Percentiles rank a stretch among this genome's conserved stretches.
Conservation (phyloP, 2,888 invertebrate genomes). For the Graphium colonna region DNA sequence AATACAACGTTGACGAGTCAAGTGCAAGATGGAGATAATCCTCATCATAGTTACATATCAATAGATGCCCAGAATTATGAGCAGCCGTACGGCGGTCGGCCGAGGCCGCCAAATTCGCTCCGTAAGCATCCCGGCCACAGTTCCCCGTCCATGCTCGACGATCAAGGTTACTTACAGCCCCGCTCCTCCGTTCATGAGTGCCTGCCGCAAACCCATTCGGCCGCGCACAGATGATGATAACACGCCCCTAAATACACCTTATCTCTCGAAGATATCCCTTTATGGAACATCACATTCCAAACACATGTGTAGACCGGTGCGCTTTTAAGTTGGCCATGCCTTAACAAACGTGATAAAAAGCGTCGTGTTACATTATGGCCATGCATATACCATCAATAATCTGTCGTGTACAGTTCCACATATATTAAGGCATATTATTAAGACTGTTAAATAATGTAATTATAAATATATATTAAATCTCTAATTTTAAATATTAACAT, state of each 20-base stretch:
- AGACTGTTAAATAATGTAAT: constrained; percentile 24
- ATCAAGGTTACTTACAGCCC: constrained; percentile 77
- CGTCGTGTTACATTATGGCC: constrained; percentile 53
- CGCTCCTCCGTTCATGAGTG: constrained; percentile 74
- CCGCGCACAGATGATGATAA: constrained; percentile 72
- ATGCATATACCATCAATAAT: constrained; percentile 41
- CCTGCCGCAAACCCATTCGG: constrained; percentile 73
- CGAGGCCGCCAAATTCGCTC: constrained; percentile 68
- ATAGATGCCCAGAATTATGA: constrained; percentile 81
- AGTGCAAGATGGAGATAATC: constrained; percentile 82
- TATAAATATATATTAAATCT: constrained; percentile 12
- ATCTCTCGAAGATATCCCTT: constrained; percentile 65
- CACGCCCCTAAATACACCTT: constrained; percentile 52
- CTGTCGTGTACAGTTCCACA: constrained; percentile 17
- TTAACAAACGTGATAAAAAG: constrained; percentile 58
- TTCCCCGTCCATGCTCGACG: constrained; percentile 71
- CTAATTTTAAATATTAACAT: constrained; percentile 6
- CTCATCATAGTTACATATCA: constrained; percentile 85
- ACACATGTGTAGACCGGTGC: constrained; percentile 68
- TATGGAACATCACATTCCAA: constrained; percentile 76
- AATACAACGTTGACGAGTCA: constrained; percentile 82
- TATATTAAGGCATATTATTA: constrained; percentile 20
- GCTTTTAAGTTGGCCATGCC: constrained; percentile 63
- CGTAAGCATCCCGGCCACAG: constrained; percentile 68
- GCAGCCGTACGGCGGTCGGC: constrained; percentile 69